Conservation (phyloP, 2,797 vertebrate species). For the Champsocephalus gunnari region DNA sequence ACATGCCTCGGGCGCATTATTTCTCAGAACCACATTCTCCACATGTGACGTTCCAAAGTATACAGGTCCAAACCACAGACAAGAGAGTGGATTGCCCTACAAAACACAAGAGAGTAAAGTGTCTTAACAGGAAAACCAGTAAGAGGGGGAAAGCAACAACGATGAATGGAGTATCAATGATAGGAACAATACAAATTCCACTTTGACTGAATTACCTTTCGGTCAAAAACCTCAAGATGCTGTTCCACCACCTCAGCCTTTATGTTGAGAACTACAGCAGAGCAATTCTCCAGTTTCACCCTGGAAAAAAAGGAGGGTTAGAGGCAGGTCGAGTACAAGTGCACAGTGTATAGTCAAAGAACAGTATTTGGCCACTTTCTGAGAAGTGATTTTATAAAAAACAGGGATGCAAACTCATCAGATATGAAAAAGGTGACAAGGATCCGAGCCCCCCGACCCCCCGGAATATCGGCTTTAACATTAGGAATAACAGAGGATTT, state of each 20-base stretch:
- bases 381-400: not conserved
- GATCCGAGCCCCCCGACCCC: no score
- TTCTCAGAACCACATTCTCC: conserved; percentile 65
- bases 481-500: no score
- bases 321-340: not conserved
- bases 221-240: conserved; percentile 64
- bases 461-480: no score
- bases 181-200: not conserved
- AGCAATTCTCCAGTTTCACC: conserved; percentile 61
- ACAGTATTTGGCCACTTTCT: not conserved
- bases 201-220: conserved; percentile 58
- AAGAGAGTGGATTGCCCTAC: conserved; percentile 65
- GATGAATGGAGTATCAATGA: not conserved
- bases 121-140: not conserved
- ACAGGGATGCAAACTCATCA: no score
- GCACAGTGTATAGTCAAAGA: not conserved
- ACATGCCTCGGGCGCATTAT: conserved; percentile 60
- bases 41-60: conserved; percentile 69
- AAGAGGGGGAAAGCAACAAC: not conserved
- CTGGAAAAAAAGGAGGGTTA: conserved; percentile 36
- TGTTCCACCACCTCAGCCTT: conserved; percentile 67
- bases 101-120: not conserved
- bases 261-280: conserved; percentile 54
- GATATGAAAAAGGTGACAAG: no score
- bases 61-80: conserved; percentile 66